These are phyloP conservation scores for Dicyrtoma fusca DNA, from an alignment of 2,888 invertebrate species.

Conservation along the genomic window DNA sequence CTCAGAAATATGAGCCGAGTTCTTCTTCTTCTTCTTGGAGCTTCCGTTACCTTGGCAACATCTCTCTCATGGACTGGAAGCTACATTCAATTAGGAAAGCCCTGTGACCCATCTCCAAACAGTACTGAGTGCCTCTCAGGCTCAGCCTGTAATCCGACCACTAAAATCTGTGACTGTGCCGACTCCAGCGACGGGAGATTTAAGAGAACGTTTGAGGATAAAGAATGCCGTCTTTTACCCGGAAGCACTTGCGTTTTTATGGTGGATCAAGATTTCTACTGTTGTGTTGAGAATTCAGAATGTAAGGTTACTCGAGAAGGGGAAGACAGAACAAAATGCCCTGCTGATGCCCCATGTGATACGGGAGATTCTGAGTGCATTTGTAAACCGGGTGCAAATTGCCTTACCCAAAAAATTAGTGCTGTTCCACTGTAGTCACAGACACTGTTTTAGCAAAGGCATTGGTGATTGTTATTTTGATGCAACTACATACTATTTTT, in stretches of 20 bases:
- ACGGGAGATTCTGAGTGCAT: constrained; percentile 13
- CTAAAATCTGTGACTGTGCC: constrained; percentile 31
- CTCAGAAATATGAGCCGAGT: too few species aligned
- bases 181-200: constrained; percentile 30
- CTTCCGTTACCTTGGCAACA: too few species aligned
- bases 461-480: too few species aligned
- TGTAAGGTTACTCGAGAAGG: constrained; percentile 22
- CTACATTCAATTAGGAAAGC: neutral
- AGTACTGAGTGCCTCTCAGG: constrained; percentile 29
- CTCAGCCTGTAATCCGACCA: constrained; percentile 15
- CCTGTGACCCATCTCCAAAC: too few species aligned
- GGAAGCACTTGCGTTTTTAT: constrained; percentile 7
- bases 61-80: neutral
- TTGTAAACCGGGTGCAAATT: constrained; percentile 18
- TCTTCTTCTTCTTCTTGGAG: too few species aligned
- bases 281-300: constrained; percentile 31
- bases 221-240: constrained; percentile 25
- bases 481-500: too few species aligned
- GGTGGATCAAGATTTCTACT: constrained; percentile 32
- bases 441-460: too few species aligned
- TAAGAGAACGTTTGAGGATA: constrained; percentile 28
- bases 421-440: neutral
- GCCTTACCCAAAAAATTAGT: neutral
- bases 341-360: constrained; percentile 32
- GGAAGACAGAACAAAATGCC: neutral